Base-by-base conservation (phyloP, 2,888 invertebrate species). In the Chrysolina haemoptera region DNA sequence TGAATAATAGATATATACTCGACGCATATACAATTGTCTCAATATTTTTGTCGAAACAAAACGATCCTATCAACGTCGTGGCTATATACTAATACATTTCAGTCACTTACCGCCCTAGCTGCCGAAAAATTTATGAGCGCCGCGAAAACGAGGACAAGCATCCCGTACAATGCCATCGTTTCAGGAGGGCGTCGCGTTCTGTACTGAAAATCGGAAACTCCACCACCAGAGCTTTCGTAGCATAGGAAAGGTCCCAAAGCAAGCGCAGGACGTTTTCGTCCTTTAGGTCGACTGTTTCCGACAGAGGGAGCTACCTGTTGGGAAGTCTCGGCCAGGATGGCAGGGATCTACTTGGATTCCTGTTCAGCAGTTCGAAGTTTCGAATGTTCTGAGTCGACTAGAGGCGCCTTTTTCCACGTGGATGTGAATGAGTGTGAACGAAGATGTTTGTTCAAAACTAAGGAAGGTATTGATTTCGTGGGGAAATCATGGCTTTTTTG, bases 71-170 rank as follows among this genome's bases (percentile, higher is more conserved):
- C 35, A n/a, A 46, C 8, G 8, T 8, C 35, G 35, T 35, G 0
- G 35, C 35, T 4, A 35, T 35, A 6, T 35, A 35, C 12, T 12
- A 14, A 59, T 27, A 59, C 27, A 27, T 14, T 14, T n/a, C 27
- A 22, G 10, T 59, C 35, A 69, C 76, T 76, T 62, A 76, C 76
- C 76, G 76, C 76, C 68, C 76, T 70, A 18, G 70, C 69, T n/a
- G 69, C 64, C 55, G 76, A 76, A 71, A 76, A 73, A 71, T 71
- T 62, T 59, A 76, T 66, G 53, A 68, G 50, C 40, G 63, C 27
- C 67, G 64, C 74, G 63, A 68, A 53, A 50, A 75, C 48, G 68
- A 76, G 48, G 67, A 65, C 53, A 18, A 67, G 62, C 16, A 59
- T 59, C 55, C 59, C 41, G 20, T 59, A 27, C 6, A 55, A 48